A percentile compares a stretch with the other conserved stretches of the same genome.
phyloP scores from a whole-genome alignment of 2,888 invertebrate species.

The Cataglyphis livida region DNA sequence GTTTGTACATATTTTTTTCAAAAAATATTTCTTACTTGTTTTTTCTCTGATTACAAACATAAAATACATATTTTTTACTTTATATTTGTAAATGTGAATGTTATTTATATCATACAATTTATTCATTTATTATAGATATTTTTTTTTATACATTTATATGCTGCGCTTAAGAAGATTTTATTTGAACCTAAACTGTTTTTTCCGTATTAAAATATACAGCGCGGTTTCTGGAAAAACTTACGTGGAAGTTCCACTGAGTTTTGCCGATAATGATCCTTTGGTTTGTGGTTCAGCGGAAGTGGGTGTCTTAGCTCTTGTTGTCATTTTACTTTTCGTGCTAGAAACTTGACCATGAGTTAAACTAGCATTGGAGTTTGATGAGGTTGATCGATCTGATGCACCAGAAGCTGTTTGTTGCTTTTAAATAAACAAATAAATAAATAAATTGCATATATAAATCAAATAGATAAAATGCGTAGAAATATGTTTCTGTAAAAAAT shows the following conservation, averaged over 20 bases:
- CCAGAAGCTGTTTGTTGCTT: slow-evolving; percentile 67
- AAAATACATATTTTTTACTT: too few relatives aligned
- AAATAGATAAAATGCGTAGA: slow-evolving; percentile 14
- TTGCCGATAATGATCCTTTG: neutral
- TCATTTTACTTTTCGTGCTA: slow-evolving; percentile 73
- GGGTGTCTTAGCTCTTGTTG: slow-evolving; percentile 66
- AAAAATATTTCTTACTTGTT: too few relatives aligned
- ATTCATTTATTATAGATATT: too few relatives aligned
- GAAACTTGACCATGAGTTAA: slow-evolving; percentile 71
- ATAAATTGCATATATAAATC: neutral
- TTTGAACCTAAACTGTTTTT: neutral
- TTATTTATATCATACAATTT: too few relatives aligned
- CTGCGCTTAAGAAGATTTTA: neutral
- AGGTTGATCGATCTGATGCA: slow-evolving; percentile 70
- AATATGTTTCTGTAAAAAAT: neutral
- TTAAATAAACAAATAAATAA: slow-evolving; percentile 45
- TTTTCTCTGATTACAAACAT: too few relatives aligned
- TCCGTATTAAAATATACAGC: neutral
- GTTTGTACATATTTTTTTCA: neutral
- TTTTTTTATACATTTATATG: too few relatives aligned
- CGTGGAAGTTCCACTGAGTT: neutral
- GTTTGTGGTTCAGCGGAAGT: neutral
- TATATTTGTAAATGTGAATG: too few relatives aligned
- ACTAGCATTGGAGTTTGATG: slow-evolving; percentile 71
- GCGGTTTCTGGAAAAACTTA: slow-evolving; percentile 38